Percentiles rank a stretch among this genome's conserved stretches.
These are phyloP conservation scores for Vireo griseus DNA, from an alignment of 2,797 vertebrate genomes.

Conservation along the genomic window DNA sequence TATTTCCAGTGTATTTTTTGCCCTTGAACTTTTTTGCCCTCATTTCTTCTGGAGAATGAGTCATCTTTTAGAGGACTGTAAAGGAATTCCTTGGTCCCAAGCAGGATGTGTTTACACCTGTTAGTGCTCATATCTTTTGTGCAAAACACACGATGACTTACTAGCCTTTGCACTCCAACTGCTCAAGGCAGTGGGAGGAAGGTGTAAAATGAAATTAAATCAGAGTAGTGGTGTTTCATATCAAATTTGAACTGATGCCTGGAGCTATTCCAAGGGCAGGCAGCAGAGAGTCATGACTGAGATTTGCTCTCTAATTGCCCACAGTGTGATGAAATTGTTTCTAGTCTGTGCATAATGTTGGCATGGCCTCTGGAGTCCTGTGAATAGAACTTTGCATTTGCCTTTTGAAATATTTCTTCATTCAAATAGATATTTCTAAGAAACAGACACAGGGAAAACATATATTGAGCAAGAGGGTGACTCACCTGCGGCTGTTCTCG, in stretches of 20 bases:
- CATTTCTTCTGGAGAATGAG: constrained; percentile 17
- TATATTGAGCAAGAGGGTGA: not conserved
- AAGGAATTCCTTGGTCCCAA: constrained; percentile 14
- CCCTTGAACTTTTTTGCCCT: not conserved
- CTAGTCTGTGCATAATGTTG: constrained; percentile 15
- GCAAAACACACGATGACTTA: not conserved
- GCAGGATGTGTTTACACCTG: not conserved
- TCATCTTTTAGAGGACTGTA: not conserved
- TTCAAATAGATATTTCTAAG: not conserved
- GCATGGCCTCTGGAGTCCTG: constrained; percentile 1
- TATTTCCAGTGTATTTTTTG: not conserved
- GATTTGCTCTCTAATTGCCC: constrained; percentile 49
- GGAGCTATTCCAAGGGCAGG: constrained; percentile 38
- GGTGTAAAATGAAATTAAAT: constrained; percentile 57
- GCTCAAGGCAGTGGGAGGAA: constrained; percentile 35
- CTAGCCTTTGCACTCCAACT: constrained; percentile 31
- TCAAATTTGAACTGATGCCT: constrained; percentile 34
- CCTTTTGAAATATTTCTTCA: not conserved
- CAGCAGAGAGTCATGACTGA: constrained; percentile 16
- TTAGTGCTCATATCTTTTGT: constrained; percentile 13
- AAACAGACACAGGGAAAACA: not conserved
- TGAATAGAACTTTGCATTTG: not conserved
- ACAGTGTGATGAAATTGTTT: constrained; percentile 37
- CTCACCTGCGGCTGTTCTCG: constrained; percentile 60
- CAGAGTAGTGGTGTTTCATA: constrained; percentile 24